Base-by-base conservation (phyloP, 1,140 invertebrate genomes). In the fruit fly (Drosophila melanogaster) region DNA sequence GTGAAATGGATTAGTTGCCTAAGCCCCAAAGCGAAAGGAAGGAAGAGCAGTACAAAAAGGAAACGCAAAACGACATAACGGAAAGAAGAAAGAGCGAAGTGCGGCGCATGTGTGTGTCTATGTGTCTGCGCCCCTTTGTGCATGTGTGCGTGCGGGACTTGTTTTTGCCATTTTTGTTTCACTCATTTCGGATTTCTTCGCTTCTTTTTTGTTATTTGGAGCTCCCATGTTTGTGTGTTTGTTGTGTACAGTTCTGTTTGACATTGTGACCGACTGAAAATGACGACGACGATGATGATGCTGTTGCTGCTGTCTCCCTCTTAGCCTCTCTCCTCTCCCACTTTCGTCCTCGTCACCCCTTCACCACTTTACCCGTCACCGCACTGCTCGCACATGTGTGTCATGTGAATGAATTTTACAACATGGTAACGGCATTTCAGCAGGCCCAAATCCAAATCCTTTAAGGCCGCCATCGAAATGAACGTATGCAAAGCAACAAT, bases 1-100 rank as follows among this genome's bases (percentile, higher is more conserved):
- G 75, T 70, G 83, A 78, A 83, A 86, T 86, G 81, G 81, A 86
- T 83, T 86, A 86, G 75, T 87, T 77, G 60, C 79, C 69, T 50
- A 54, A 57, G 60, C 72, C 54, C 37, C 51, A 77, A 55, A 60
- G 41, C 73, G 35, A 61, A 51, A 50, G 43, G 59, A 47, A 65
- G 44, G 64, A 49, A 70, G 59, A 22, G 50, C 51, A 43, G 37
- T 53, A 40, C 51, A 26, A 70, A 70, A 57, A 70, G 67, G 67
- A 70, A 70, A 57, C 67, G 67, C 35, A 70, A 57, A 69, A 70
- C 66, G 64, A 47, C 66, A 46, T 33, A 69, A 40, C 59, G 62
- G 62, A 64, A 55, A 62, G 41, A 15, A 37, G 44, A 64, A 66
- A 56, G 51, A 69, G 40, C 66, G 40, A 55, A 56, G 49, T 47